Evolutionary conservation across 1,140 invertebrate genomes (phyloP), one percentile per base, ranked within the genome.

Genomic region (Drosophila nebulosa): DNA sequence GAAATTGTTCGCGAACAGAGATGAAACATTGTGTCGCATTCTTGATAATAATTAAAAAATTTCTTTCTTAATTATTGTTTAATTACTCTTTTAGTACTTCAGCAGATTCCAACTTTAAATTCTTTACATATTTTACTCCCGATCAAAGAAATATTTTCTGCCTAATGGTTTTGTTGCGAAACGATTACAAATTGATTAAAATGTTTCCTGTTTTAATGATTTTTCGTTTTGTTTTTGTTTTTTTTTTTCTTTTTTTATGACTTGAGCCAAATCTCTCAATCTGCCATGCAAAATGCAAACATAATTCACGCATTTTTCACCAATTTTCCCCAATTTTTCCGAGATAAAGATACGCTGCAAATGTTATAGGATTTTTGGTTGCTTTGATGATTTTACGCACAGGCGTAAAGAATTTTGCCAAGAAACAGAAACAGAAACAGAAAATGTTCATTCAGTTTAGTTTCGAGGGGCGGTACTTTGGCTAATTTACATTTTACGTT

Each of bases 331-430:
- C 32, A 74, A 39, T 71, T 74, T 71, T 60, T 73, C 60, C 57
- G 14, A 39, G 32, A 46, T 39, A 26, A 63, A 74, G 62, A 69
- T 79, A 71, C 75, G 58, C 27, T 51, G 39, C 39, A 42, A 18
- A 36, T 50, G 42, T 55, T 55, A 36, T 68, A 55, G 62, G 64
- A 53, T 51, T 59, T 56, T 35, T n/a, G n/a, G 24, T 16, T 46
- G 55, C 83, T 86, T 86, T 86, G 81, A 86, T 88, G 78, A 86
- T 83, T 88, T 83, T 88, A 86, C 81, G 81, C 81, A 86, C 61
- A 64, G 66, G 58, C 81, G 60, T 77, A 36, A 52, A 64, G 60
- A 69, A 66, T 70, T 70, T 51, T 16, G 57, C 7, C 42, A 65
- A 86, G 39, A 12, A 16, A 42, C 4, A 18, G 5, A 3, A 39